Base-by-base conservation (phyloP, 2,113 vertebrate genomes). In the Hemiprocne comata region DNA sequence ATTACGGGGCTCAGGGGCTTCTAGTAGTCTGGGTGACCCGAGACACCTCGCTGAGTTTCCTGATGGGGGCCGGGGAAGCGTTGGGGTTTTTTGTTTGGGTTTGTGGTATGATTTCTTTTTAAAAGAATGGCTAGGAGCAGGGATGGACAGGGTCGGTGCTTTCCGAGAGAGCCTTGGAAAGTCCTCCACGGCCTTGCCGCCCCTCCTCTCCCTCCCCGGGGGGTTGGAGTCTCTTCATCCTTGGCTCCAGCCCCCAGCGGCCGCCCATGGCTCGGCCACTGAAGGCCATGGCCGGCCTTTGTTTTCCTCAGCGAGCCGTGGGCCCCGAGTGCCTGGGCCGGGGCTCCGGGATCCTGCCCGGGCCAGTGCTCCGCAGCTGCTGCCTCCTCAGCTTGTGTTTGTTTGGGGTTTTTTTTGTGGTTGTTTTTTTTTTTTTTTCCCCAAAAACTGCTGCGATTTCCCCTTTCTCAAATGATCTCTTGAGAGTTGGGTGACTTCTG, bases 261-360 rank as follows among this genome's bases (percentile, higher is more conserved):
- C 53, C 17, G 31, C 66, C 24, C 38, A 16, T 6, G 26, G 2
- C 25, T 14, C 26, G 1, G 24, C 33, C 11, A 2, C 42, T 7
- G 46, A 8, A 81, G 70, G 62, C 54, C 44, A 2, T 34, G 76
- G 57, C 10, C 38, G 2, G 13, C 44, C 42, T 60, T 54, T 54
- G 58, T 66, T 72, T 13, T n/a, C 19, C 26, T 1, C 17, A 2
- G 1, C 0, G 2, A 29, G 31, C 46, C 33, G 38, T 9, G 5
- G 21, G 31, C n/a, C 23, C 14, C 7, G 13, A 21, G 31, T 3
- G 40, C 40, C 72, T 2, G n/a, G 9, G 9, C 8, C 16, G 5
- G n/a, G 23, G 12, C 2, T 10, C 17, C 9, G 6, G 2, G 50
- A 14, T 28, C 16, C 10, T 12, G 13, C 8, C 29, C 21, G 61